Conservation (phyloP, 2,113 vertebrate species). For the Scortum barcoo region DNA sequence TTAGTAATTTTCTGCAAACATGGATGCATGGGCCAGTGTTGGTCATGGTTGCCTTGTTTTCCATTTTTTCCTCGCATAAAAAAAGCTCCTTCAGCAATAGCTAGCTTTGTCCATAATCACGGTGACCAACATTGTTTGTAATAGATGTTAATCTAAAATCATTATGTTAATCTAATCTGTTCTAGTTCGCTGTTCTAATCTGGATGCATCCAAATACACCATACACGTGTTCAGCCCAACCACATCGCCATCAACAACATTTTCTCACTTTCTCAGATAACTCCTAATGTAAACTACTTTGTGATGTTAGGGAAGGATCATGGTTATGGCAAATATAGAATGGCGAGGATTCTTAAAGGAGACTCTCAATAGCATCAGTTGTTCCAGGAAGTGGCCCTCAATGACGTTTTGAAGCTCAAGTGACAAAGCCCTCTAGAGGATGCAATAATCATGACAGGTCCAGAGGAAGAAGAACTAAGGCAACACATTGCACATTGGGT, state of each 20-base stretch:
- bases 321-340: no score
- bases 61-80: constrained; percentile 1
- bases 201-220: neutral
- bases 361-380: no score
- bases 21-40: neutral
- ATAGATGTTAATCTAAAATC: neutral
- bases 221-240: neutral
- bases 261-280: neutral
- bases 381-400: no score
- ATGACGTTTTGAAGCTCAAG: no score
- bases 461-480: no score
- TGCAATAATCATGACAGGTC: no score
- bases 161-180: neutral
- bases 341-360: no score
- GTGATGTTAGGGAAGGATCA: no score
- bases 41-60: constrained; percentile 30
- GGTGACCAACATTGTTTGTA: neutral
- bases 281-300: no score
- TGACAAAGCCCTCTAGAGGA: no score
- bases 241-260: neutral
- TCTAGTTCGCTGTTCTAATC: neutral
- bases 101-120: neutral
- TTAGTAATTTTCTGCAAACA: constrained; percentile 28
- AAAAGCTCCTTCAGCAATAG: neutral
- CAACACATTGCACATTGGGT: no score